Percentiles rank a stretch among this genome's conserved stretches.
These are phyloP conservation scores for Drosophila anomalipes DNA, from an alignment of 2,888 invertebrate species.

Conservation along the genomic window DNA sequence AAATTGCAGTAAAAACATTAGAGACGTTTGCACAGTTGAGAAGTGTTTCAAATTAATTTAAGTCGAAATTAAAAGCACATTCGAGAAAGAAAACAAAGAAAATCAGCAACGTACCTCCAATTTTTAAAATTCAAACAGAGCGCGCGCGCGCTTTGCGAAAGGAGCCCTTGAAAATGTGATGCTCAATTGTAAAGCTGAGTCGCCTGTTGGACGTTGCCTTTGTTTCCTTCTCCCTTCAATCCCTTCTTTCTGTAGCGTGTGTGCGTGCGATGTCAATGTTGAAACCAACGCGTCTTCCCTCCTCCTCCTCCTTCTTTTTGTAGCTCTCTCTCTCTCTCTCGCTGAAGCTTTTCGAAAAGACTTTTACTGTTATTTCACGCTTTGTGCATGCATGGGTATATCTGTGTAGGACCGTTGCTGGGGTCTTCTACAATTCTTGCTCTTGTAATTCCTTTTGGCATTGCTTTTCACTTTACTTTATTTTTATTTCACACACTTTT, in stretches of 20 bases:
- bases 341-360: slow-evolving; percentile 27
- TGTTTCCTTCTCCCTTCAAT: slow-evolving; percentile 17
- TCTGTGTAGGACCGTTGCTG: slow-evolving; percentile 12
- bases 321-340: slow-evolving; percentile 12
- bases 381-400: slow-evolving; percentile 24
- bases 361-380: slow-evolving; percentile 57
- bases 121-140: slow-evolving; percentile 47
- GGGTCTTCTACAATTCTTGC: slow-evolving; percentile 23
- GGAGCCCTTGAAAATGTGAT: slow-evolving; percentile 52
- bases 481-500: slow-evolving; percentile 43
- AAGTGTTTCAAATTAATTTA: slow-evolving; percentile 47
- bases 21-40: slow-evolving; percentile 39
- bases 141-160: slow-evolving; percentile 23
- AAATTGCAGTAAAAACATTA: slow-evolving; percentile 4
- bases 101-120: slow-evolving; percentile 47
- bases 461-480: slow-evolving; percentile 67
- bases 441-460: slow-evolving; percentile 60
- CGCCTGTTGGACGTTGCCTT: slow-evolving; percentile 22
- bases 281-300: slow-evolving; percentile 43
- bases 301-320: slow-evolving; percentile 5
- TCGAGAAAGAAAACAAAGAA: not conserved
- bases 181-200: slow-evolving; percentile 37
- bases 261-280: slow-evolving; percentile 33
- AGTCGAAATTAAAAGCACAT: slow-evolving; percentile 15
- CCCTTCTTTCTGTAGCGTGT: slow-evolving; percentile 13